These are phyloP conservation scores for Aleiodes alternator DNA, from an alignment of 2,888 invertebrate species.

Conservation along the genomic window DNA sequence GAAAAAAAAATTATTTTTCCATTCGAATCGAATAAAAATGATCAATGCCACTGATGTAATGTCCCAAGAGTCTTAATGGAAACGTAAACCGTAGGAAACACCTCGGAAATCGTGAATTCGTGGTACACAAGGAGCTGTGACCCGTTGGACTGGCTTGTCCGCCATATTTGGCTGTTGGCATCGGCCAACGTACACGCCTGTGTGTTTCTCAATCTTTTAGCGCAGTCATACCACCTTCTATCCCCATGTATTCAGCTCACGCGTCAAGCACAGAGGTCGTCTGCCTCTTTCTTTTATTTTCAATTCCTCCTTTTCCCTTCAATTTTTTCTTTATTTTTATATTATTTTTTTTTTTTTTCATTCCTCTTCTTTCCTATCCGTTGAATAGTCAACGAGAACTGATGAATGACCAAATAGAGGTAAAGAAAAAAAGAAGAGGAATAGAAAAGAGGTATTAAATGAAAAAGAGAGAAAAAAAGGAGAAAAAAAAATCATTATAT, in stretches of 20 bases:
- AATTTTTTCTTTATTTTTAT: conserved; percentile 1
- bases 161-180: conserved; percentile 40
- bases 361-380: conserved; percentile 34
- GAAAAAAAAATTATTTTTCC: too few species aligned
- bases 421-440: not conserved
- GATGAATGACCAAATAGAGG: conserved; percentile 44
- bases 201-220: conserved; percentile 41
- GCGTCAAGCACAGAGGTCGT: conserved; percentile 32
- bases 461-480: conserved; percentile 1
- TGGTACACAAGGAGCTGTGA: conserved; percentile 35
- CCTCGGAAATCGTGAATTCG: conserved; percentile 28
- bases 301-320: conserved; percentile 10
- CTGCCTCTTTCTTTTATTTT: conserved; percentile 28
- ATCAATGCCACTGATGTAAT: too few species aligned
- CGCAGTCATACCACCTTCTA: conserved; percentile 23
- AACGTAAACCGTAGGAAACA: conserved; percentile 17
- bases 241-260: conserved; percentile 38
- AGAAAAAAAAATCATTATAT: conserved; percentile 43
- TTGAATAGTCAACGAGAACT: conserved; percentile 27
- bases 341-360: conserved; percentile 13
- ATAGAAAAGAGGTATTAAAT: not conserved
- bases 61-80: conserved; percentile 5
- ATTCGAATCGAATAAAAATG: not conserved
- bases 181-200: conserved; percentile 30
- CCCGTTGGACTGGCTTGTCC: conserved; percentile 39